These are phyloP conservation scores for Progne subis DNA, from an alignment of 2,113 vertebrate species.

Conservation along the genomic window DNA sequence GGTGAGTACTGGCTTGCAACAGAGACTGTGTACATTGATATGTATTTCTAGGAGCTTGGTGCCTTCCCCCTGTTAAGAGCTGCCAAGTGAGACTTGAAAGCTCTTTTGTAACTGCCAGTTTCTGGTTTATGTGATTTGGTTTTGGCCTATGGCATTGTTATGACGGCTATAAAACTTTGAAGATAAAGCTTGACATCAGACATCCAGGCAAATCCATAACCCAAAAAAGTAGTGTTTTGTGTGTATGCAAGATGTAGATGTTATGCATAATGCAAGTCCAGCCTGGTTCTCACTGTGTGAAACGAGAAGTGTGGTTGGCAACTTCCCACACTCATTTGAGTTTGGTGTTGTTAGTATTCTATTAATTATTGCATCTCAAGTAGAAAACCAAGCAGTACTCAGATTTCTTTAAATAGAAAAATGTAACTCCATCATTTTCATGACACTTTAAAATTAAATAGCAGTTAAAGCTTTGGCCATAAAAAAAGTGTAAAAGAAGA, in stretches of 20 bases:
- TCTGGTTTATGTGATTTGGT: neutral
- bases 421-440: conserved; percentile 58
- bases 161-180: neutral
- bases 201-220: neutral
- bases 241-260: neutral
- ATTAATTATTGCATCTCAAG: conserved; percentile 6
- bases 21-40: neutral
- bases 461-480: conserved; percentile 11
- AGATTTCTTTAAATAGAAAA: conserved; percentile 48
- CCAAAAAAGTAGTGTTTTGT: neutral
- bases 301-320: neutral
- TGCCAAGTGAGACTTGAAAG: conserved; percentile 27
- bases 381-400: neutral
- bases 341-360: conserved; percentile 7
- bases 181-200: neutral
- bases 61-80: neutral
- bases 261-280: neutral
- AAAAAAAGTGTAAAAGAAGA: conserved; percentile 27
- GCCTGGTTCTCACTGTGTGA: neutral
- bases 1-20: neutral
- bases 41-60: neutral
- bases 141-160: neutral
- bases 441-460: conserved; percentile 57
- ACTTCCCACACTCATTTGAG: neutral
- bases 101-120: neutral